Evolutionary conservation across 2,888 invertebrate species (phyloP).

Genomic region (Scrobipalpa atriplicella): DNA sequence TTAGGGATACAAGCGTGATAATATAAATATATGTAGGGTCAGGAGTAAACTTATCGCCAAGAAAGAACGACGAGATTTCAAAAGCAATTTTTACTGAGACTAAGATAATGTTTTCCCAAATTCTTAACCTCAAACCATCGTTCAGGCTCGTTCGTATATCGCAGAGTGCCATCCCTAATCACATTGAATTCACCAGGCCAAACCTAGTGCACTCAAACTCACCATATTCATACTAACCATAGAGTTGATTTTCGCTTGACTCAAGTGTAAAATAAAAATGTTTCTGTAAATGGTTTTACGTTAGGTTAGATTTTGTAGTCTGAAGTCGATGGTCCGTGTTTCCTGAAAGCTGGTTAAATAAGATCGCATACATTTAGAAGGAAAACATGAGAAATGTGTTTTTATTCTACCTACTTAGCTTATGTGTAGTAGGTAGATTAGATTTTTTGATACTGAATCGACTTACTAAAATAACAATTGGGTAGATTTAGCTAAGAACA

Average conservation of each 20-base stretch:
- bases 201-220: background rate
- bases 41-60: too few species aligned
- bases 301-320: conserved; percentile 2
- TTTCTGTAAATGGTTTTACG: conserved; percentile 6
- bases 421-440: too few species aligned
- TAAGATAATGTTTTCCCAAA: too few species aligned
- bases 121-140: too few species aligned
- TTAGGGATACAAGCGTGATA: too few species aligned
- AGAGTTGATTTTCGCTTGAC: background rate
- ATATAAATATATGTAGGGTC: too few species aligned
- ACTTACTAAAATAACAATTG: too few species aligned
- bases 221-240: background rate
- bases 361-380: conserved; percentile 2
- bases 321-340: background rate
- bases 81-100: too few species aligned
- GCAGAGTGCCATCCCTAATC: background rate
- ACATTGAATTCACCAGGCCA: background rate
- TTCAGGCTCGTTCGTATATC: too few species aligned
- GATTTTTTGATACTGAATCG: too few species aligned
- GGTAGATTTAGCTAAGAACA: too few species aligned
- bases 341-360: conserved; percentile 9
- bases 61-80: too few species aligned
- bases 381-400: background rate
- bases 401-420: background rate
- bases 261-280: background rate